These are phyloP conservation scores for Malurus melanocephalus DNA, from an alignment of 2,113 vertebrate genomes.

Conservation along the genomic window DNA sequence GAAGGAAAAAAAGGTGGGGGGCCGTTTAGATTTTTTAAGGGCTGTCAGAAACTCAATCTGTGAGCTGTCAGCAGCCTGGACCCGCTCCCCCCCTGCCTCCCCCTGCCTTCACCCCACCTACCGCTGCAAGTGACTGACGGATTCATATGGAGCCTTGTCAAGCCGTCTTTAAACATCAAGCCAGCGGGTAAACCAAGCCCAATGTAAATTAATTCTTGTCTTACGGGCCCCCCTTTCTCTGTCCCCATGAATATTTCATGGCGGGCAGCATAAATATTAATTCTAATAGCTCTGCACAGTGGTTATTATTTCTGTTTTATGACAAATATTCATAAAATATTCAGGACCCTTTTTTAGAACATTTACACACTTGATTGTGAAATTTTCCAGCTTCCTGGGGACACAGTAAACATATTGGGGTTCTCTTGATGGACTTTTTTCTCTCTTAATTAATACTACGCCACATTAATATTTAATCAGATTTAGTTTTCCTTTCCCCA, in stretches of 20 bases:
- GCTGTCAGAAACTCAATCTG: slow-evolving; percentile 92
- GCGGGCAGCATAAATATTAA: slow-evolving; percentile 97
- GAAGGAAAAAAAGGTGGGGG: slow-evolving; percentile 75
- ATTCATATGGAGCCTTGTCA: slow-evolving; percentile 79
- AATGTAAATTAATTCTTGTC: slow-evolving; percentile 85
- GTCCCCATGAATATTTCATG: slow-evolving; percentile 99
- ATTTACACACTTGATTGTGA: slow-evolving; percentile 85
- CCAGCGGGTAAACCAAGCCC: slow-evolving; percentile 83
- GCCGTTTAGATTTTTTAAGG: slow-evolving; percentile 83
- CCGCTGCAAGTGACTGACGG: slow-evolving; percentile 79
- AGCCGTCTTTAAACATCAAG: slow-evolving; percentile 84
- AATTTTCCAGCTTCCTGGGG: slow-evolving; percentile 74
- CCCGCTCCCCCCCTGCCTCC: not conserved
- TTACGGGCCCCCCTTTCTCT: slow-evolving; percentile 78
- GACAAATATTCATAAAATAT: slow-evolving; percentile 97
- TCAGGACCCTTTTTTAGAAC: slow-evolving; percentile 86
- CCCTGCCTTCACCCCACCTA: slow-evolving; percentile 53
- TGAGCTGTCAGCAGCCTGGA: slow-evolving; percentile 83
- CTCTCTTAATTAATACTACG: slow-evolving; percentile 74
- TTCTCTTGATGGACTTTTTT: slow-evolving; percentile 75
- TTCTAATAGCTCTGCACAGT: slow-evolving; percentile 96
- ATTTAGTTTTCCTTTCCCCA: slow-evolving; percentile 63
- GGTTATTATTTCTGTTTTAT: slow-evolving; percentile 97
- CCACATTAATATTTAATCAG: slow-evolving; percentile 74
- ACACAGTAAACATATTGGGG: slow-evolving; percentile 78